Conservation (phyloP, 1,140 invertebrate genomes). For the Chironomus tepperi region DNA sequence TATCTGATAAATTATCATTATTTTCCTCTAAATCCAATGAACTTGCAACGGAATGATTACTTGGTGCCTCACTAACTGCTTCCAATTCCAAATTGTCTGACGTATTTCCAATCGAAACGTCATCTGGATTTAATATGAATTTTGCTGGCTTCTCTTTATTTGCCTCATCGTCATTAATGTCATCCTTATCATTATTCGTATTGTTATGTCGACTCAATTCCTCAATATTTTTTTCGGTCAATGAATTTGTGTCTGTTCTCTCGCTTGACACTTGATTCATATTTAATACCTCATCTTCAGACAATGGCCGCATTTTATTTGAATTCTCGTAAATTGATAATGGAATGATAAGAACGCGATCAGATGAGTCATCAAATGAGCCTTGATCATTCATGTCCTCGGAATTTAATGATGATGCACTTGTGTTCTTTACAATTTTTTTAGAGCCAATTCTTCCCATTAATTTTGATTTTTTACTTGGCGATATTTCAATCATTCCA, state of each 20-base stretch:
- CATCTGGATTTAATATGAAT: constrained; percentile 83
- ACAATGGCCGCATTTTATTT: constrained; percentile 35
- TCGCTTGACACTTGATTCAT: constrained; percentile 37
- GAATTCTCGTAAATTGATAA: constrained; percentile 34
- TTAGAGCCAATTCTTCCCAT: background rate
- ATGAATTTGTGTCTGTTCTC: constrained; percentile 23
- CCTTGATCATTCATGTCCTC: background rate
- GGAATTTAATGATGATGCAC: background rate
- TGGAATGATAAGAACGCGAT: constrained; percentile 35
- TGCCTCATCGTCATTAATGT: constrained; percentile 16
- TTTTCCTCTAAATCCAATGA: constrained; percentile 82
- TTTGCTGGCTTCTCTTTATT: constrained; percentile 34
- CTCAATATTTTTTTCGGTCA: constrained; percentile 29
- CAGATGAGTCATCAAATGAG: constrained; percentile 25
- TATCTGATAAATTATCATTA: constrained; percentile 88
- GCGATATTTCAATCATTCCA: background rate
- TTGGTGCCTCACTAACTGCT: constrained; percentile 88
- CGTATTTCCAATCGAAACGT: constrained; percentile 75
- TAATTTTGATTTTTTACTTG: constrained; percentile 12
- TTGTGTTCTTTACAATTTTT: background rate
- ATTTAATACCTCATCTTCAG: constrained; percentile 38
- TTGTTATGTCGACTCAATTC: constrained; percentile 33
- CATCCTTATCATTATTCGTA: constrained; percentile 31
- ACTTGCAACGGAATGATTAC: constrained; percentile 90
- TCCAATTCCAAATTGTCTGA: constrained; percentile 91